phyloP scores from a whole-genome alignment of 2,113 vertebrate genomes.

The Stegastes partitus region DNA sequence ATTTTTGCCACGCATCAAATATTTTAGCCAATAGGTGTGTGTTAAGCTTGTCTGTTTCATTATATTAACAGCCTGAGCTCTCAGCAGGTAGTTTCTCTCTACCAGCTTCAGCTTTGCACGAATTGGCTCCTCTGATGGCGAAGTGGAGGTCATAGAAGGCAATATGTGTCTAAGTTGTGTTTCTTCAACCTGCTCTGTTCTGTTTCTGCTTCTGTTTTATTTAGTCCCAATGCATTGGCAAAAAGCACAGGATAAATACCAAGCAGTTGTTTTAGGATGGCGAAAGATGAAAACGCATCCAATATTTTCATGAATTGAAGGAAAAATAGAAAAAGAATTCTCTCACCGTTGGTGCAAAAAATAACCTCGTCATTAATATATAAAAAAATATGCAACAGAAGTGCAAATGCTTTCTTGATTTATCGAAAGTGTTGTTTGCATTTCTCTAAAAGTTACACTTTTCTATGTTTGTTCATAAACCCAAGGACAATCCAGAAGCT shows the following conservation, averaged over 20 bases:
- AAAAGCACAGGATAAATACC: neutral
- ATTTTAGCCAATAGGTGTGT: neutral
- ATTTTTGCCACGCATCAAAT: neutral
- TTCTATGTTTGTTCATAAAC: constrained; percentile 11
- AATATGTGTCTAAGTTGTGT: neutral
- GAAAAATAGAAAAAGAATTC: too few species aligned
- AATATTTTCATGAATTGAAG: too few species aligned
- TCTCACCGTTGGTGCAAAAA: too few species aligned
- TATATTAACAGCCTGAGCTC: constrained; percentile 1
- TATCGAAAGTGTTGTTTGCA: neutral
- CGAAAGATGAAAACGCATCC: neutral
- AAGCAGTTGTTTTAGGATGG: neutral
- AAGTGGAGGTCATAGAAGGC: neutral
- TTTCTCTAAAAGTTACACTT: constrained; percentile 6
- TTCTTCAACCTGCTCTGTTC: too few species aligned
- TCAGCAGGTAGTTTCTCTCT: neutral
- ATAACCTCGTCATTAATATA: too few species aligned
- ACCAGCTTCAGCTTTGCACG: neutral
- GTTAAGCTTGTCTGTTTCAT: neutral
- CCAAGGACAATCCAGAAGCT: constrained; percentile 10
- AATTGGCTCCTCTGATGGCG: neutral
- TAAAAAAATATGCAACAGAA: too few species aligned
- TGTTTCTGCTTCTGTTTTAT: neutral
- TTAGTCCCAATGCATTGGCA: neutral
- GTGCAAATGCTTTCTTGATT: neutral